Percentiles rank a stretch among this genome's conserved stretches.
Evolutionary conservation across 2,797 vertebrate species (phyloP).

Genomic region (Dallia pectoralis): DNA sequence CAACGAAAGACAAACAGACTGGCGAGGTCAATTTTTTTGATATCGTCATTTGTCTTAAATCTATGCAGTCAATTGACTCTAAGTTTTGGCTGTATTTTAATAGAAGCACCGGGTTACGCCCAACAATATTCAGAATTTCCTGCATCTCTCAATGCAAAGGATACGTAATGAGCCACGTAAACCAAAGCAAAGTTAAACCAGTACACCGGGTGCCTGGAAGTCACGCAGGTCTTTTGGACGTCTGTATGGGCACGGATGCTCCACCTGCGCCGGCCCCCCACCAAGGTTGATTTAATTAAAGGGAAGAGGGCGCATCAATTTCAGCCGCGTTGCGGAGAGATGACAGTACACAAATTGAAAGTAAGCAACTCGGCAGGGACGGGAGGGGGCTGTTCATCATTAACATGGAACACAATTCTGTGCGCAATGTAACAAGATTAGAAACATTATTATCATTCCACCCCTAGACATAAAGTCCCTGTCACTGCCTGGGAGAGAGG

Average conservation of each 20-base stretch:
- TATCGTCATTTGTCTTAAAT: not conserved
- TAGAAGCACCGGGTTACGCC: not conserved
- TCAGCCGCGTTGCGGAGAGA: constrained; percentile 63
- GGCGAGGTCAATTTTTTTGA: not conserved
- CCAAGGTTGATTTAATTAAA: constrained; percentile 81
- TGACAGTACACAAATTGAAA: constrained; percentile 85
- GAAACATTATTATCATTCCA: constrained; percentile 75
- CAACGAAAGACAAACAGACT: not conserved
- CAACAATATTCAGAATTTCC: not conserved
- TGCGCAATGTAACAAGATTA: constrained; percentile 79
- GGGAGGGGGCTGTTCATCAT: constrained; percentile 69
- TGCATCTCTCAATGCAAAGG: not conserved
- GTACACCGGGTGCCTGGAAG: constrained; percentile 19
- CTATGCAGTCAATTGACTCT: not conserved
- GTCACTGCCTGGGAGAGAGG: constrained; percentile 37
- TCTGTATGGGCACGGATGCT: constrained; percentile 38
- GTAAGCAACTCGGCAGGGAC: constrained; percentile 70
- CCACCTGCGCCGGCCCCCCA: constrained; percentile 61
- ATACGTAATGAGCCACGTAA: not conserved
- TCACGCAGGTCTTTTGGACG: constrained; percentile 47
- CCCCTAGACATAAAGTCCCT: constrained; percentile 51
- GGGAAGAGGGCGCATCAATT: constrained; percentile 75
- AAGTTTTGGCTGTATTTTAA: not conserved
- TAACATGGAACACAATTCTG: constrained; percentile 77
- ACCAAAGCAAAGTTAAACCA: not conserved